Base-by-base conservation (phyloP, 2,888 invertebrate species). In the Itoplectis maculator region DNA sequence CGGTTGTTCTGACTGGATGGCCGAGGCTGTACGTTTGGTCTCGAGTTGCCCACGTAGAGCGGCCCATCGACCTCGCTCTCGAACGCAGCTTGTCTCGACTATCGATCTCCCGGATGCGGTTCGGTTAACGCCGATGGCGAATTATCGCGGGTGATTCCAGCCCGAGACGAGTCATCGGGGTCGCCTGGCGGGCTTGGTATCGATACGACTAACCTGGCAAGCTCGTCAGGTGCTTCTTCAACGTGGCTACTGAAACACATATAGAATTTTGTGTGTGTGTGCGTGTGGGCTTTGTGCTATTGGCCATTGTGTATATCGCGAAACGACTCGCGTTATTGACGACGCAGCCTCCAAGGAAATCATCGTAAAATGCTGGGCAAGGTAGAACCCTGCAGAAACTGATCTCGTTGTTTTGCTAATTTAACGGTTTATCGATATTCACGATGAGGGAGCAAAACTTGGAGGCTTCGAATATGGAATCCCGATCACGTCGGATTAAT, bases 21-120 rank as follows among this genome's bases (percentile, higher is more conserved):
- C 29, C 49, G 13, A 56, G 13, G 56, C 56, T 29, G 29, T 13
- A 29, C 29, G 20, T 56, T 29, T 29, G 56, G 23, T 56, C 11
- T 9, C 8, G 51, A 29, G 56, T 23, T 2, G 29, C 5, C 3
- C 29, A 20, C 11, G 11, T 29, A 56, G 20, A 20, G 51, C 40
- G 15, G n/a, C 69, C 29, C 18, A 4, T 37, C 37, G 37, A 47
- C 59, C 76, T 49, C 61, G 49, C 77, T 49, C 61, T 61, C 77
- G 23, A 15, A 40, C 40, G 15, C 18, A 29, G 29, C 63, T 78
- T 78, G 78, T 70, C 78, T 63, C 35, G 42, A 45, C 45, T 78
- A 78, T 70, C 70, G 70, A 78, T 70, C 78, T 70, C 63, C 70
- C 5, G 61, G 75, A 77, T 69, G 15, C 40, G 61, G 63, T 42